Evolutionary conservation across 2,113 vertebrate genomes (phyloP).

Genomic region (Salvelinus namaycush): DNA sequence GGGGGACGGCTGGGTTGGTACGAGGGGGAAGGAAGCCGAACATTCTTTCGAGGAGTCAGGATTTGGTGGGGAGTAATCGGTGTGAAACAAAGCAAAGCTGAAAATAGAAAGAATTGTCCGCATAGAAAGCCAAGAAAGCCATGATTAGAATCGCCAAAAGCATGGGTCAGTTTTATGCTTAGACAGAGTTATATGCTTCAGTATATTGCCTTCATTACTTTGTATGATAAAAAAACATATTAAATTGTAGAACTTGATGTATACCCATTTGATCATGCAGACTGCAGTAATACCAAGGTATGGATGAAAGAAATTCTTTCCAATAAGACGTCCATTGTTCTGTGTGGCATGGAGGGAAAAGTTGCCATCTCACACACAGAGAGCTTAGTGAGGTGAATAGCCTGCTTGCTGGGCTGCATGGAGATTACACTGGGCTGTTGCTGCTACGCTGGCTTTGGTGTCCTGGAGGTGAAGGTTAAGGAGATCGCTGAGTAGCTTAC

Average conservation of each 20-base stretch:
- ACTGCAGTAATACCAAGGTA: slow-evolving; percentile 19
- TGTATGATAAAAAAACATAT: neutral
- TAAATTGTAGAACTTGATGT: neutral
- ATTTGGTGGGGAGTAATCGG: slow-evolving; percentile 65
- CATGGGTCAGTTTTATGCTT: neutral
- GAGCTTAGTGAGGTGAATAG: slow-evolving; percentile 11
- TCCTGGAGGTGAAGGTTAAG: slow-evolving; percentile 40
- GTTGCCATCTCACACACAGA: neutral
- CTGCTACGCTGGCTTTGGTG: slow-evolving; percentile 34
- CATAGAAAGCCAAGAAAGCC: slow-evolving; percentile 16
- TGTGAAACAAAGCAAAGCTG: slow-evolving; percentile 61
- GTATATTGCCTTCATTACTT: neutral
- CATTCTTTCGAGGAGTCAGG: slow-evolving; percentile 68
- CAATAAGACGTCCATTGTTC: slow-evolving; percentile 59
- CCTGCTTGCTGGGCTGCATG: slow-evolving; percentile 35
- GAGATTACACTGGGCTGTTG: neutral
- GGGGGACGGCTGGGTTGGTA: slow-evolving; percentile 20
- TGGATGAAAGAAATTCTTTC: slow-evolving; percentile 41
- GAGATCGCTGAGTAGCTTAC: slow-evolving; percentile 43
- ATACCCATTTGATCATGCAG: slow-evolving; percentile 23
- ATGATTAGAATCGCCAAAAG: neutral
- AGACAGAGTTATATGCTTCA: neutral
- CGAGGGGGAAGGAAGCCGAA: slow-evolving; percentile 63
- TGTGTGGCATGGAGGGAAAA: slow-evolving; percentile 38
- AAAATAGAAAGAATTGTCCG: slow-evolving; percentile 59